These are phyloP conservation scores for Galemys pyrenaicus DNA, from an alignment of 2,113 vertebrate species.

Conservation along the genomic window DNA sequence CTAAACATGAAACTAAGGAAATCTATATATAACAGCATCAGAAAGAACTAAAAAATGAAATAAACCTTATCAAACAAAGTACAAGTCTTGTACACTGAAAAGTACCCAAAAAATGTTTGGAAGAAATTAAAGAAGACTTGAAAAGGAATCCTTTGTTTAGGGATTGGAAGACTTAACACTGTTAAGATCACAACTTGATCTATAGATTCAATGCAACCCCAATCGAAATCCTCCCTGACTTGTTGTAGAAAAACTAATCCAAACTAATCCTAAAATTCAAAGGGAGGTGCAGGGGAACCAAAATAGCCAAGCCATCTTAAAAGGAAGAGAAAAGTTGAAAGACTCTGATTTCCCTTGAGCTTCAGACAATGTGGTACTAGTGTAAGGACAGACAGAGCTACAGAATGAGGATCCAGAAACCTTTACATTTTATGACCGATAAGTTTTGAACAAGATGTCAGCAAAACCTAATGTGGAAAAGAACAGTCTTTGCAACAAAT, in stretches of 20 bases:
- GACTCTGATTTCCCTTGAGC: not conserved
- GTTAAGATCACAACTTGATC: not conserved
- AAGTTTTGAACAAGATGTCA: not conserved
- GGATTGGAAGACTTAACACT: not conserved
- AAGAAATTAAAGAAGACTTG: not conserved
- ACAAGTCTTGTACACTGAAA: not conserved
- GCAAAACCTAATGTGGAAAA: not conserved
- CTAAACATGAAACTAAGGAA: not conserved
- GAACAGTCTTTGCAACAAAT: not conserved
- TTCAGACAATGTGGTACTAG: fast-evolving
- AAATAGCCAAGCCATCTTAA: not conserved
- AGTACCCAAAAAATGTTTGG: not conserved
- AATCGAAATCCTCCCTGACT: not conserved
- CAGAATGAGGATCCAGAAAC: not conserved
- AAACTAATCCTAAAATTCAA: not conserved
- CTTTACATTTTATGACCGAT: not conserved
- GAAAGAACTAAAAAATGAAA: not conserved
- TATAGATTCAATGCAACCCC: not conserved
- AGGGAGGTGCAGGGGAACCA: not conserved
- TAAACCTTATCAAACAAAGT: not conserved
- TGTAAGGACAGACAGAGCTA: not conserved
- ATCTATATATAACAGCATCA: not conserved
- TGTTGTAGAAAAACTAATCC: not conserved
- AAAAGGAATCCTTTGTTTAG: not conserved
- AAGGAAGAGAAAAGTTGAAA: not conserved